These are phyloP conservation scores for Esperia sulphurella DNA, from an alignment of 2,888 invertebrate species.

Conservation along the genomic window DNA sequence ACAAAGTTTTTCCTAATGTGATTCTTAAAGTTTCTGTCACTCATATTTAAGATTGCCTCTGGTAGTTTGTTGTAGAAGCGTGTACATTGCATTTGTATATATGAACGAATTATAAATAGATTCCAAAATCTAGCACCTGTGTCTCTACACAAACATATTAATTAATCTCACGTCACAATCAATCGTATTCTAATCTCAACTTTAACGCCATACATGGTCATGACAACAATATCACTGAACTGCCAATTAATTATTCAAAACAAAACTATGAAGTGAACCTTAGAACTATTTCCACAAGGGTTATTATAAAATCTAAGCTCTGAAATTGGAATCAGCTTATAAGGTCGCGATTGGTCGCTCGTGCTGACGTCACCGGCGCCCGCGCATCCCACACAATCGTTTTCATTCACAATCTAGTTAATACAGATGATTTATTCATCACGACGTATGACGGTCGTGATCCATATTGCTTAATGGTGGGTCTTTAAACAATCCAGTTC, in stretches of 20 bases:
- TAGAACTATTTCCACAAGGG: neutral
- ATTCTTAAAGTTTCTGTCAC: no score
- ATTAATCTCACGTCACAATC: slow-evolving; percentile 22
- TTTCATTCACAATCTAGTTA: slow-evolving; percentile 43
- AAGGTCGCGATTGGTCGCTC: slow-evolving; percentile 34
- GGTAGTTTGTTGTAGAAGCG: no score
- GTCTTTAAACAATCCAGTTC: slow-evolving; percentile 22
- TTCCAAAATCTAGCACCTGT: slow-evolving; percentile 13
- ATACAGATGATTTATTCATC: slow-evolving; percentile 58
- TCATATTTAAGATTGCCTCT: no score
- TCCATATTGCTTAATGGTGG: slow-evolving; percentile 38
- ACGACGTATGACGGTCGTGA: slow-evolving; percentile 43
- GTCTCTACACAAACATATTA: slow-evolving; percentile 18
- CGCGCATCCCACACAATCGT: slow-evolving; percentile 55
- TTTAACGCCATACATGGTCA: slow-evolving; percentile 27
- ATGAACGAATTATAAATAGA: no score
- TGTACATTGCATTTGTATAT: no score
- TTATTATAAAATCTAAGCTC: neutral
- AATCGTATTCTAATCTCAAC: slow-evolving; percentile 18
- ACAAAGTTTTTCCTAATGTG: no score
- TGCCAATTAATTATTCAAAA: neutral
- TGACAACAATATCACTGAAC: slow-evolving; percentile 23
- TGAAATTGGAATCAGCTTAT: slow-evolving; percentile 36
- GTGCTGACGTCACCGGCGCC: slow-evolving; percentile 56
- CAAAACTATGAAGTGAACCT: neutral